Evolutionary conservation across 2,888 invertebrate species (phyloP), one percentile per base, ranked within the genome.

Genomic region (Ochropleura plecta): DNA sequence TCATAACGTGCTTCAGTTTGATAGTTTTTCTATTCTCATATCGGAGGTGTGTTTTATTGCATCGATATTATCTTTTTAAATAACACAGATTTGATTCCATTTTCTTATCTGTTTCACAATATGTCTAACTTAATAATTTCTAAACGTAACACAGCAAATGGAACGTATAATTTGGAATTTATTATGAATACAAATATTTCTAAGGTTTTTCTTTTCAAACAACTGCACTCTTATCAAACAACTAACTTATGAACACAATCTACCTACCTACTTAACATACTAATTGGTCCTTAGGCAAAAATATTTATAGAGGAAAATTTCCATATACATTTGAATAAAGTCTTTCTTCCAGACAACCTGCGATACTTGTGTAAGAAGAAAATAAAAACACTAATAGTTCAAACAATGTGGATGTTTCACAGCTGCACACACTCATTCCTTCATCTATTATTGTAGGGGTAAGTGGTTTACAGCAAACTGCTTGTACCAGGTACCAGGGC

Each of bases 401-500:
- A 30, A 30, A 30, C 1, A 30, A 30, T 30, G 30, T 30, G 1
- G 30, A 30, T 30, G 30, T 30, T 30, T 30, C 30, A 30, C 30
- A 30, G 30, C 30, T 30, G 1, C 30, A 30, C 30, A 30, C 30
- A 30, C 1, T 18, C 20, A 12, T 60, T 42, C 3, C 53, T 53
- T 53, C 46, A 65, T 42, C 12, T 62, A 66, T 12, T 64, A 30
- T 46, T 65, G 30, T 68, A n/a, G 16, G 51, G 7, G 40, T 44
- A 60, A n/a, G n/a, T 46, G 30, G 16, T 8, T 18, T 8, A 18
- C 67, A 12, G 40, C 40, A 57, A 70, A 30, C 55, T 16, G 8
- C 7, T 49, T 30, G 78, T 49, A 18, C 46, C 76, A n/a, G 55
- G 20, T 40, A 57, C 55, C 46, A 71, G 51, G n/a, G 18, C 1